Evolutionary conservation across 1,140 invertebrate species (phyloP), one percentile per base, ranked within the genome.

Genomic region (Neodiprion virginianus): DNA sequence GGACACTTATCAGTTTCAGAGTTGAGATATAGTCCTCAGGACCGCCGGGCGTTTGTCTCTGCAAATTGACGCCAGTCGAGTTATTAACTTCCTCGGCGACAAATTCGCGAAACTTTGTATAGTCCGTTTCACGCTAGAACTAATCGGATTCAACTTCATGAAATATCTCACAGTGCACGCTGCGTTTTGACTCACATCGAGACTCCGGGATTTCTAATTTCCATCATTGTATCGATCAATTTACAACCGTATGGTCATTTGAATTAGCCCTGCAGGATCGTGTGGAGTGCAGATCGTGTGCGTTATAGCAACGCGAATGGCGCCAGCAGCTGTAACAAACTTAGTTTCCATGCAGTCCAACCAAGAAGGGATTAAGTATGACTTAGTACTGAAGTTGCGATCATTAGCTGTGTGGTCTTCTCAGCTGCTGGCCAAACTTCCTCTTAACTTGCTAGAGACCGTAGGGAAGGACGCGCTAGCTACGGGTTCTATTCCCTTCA

Each of bases 331-430:
- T 40, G 28, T 40, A 40, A 40, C 53, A 12, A 61, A 61, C 11
- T 61, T 61, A 61, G 53, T 61, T 61, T 61, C 53, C 53, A 61
- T 61, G 53, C 53, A 61, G 53, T 61, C 53, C 53, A 8, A 61
- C 53, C 11, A 23, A 23, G 73, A 69, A 71, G 70, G 80, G 82
- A 84, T 85, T 88, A 85, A 84, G 79, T 83, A 82, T 82, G 85
- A 87, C 85, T 88, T 87, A 87, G 83, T 81, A 82, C 79, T 83
- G 78, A 86, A 87, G 83, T 87, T 87, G 82, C 81, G 83, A 80
- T 83, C 82, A 83, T 87, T 85, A 87, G 83, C 81, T 80, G 76
- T 72, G 28, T 40, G 28, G 28, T 40, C 28, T 40, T 76, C 78
- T 69, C 68, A 67, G 49, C 48, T 74, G 50, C 12, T 14, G 61